phyloP scores from a whole-genome alignment of 2,113 vertebrate species.

The Pangasianodon gigas region DNA sequence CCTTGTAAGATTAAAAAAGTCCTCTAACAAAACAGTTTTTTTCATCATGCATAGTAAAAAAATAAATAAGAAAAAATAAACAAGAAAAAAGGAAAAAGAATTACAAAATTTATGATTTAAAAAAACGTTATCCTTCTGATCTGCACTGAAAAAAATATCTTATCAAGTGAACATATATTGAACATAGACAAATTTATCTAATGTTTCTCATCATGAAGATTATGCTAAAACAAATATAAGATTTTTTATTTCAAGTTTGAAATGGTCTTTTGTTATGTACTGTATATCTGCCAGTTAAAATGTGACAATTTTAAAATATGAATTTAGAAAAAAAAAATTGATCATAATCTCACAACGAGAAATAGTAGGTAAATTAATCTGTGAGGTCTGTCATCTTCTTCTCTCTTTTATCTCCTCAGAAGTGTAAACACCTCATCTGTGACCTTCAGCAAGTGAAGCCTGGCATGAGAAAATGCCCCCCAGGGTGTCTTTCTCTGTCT shows the following conservation, averaged over 20 bases:
- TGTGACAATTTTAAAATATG: not conserved
- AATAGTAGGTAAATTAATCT: not conserved
- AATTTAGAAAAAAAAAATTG: not conserved
- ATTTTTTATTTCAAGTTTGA: not conserved
- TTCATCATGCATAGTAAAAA: not conserved
- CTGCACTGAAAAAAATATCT: not conserved
- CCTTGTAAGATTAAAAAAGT: not conserved
- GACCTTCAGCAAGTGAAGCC: slow-evolving; percentile 2
- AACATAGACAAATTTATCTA: not conserved
- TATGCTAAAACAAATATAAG: not conserved
- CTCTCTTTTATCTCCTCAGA: not conserved
- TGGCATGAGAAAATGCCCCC: not conserved
- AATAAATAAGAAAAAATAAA: not conserved
- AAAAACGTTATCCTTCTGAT: not conserved
- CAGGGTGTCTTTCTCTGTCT: not conserved
- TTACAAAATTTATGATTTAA: not conserved
- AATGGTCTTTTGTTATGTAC: not conserved
- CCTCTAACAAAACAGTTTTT: not conserved
- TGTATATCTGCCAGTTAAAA: not conserved
- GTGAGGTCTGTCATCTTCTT: not conserved
- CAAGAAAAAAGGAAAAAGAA: not conserved
- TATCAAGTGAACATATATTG: not conserved
- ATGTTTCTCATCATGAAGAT: not conserved
- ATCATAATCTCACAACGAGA: not conserved
- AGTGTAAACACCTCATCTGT: not conserved